A percentile compares a stretch with the other conserved stretches of the same genome.
These are phyloP conservation scores for Sus cebifrons DNA, from an alignment of 2,797 vertebrate species.

Conservation along the genomic window DNA sequence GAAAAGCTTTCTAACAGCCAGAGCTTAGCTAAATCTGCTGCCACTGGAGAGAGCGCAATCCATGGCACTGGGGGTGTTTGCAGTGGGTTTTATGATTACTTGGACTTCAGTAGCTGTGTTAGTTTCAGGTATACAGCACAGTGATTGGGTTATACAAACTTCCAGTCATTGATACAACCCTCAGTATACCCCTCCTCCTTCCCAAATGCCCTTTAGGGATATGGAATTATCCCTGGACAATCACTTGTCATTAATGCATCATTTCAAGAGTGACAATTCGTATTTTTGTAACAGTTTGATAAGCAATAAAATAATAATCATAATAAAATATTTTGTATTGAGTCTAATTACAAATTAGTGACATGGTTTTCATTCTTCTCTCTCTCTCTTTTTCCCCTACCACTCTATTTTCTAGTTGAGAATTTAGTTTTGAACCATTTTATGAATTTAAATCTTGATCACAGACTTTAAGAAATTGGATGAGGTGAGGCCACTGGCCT, in stretches of 20 bases:
- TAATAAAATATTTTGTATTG: constrained; percentile 25
- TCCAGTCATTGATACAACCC: background rate
- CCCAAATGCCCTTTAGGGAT: background rate
- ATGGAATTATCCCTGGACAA: background rate
- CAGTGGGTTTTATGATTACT: background rate
- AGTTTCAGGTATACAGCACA: too few relatives aligned
- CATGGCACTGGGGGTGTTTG: background rate
- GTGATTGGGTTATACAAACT: background rate
- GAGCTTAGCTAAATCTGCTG: background rate
- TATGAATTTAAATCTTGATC: constrained; percentile 53
- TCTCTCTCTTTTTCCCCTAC: background rate
- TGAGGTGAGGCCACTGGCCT: background rate
- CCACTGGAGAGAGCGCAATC: background rate
- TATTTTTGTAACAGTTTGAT: constrained; percentile 33
- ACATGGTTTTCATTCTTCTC: background rate
- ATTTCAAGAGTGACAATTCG: background rate
- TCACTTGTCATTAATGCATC: background rate
- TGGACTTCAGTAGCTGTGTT: background rate
- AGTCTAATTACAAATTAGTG: constrained; percentile 40
- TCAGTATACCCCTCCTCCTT: background rate
- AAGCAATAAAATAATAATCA: constrained; percentile 20
- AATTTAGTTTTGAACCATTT: constrained; percentile 45
- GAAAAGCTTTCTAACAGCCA: background rate
- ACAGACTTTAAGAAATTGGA: background rate
- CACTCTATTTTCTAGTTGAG: constrained; percentile 10